These are phyloP conservation scores for Diadumene lineata DNA, from an alignment of 92 coral and sea anemone species.

Conservation along the genomic window DNA sequence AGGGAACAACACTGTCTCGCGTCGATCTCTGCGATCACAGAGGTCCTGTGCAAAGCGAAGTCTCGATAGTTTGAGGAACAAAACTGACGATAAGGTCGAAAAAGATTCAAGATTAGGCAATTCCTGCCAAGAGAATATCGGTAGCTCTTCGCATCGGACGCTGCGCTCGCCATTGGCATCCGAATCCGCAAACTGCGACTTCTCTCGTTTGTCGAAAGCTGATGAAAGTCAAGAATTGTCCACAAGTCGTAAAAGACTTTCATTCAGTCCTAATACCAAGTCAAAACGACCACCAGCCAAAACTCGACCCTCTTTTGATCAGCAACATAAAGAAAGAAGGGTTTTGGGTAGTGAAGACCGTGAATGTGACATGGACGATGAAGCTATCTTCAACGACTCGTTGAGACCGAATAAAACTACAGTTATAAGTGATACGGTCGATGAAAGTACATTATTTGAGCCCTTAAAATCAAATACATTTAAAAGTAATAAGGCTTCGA, in stretches of 20 bases:
- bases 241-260: slow-evolving; percentile 20
- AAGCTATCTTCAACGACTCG: neutral
- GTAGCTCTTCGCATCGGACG: too few species aligned
- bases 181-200: neutral
- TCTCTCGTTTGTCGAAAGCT: neutral
- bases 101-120: too few species aligned
- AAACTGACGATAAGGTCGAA: too few species aligned
- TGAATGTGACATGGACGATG: neutral
- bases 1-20: too few species aligned
- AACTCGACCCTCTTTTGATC: neutral
- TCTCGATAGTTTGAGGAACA: too few species aligned
- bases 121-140: too few species aligned
- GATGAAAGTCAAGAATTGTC: neutral
- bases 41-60: too few species aligned
- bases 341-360: neutral
- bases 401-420: too few species aligned
- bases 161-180: too few species aligned
- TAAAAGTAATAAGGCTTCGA: neutral
- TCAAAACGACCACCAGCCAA: neutral
- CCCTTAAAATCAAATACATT: neutral
- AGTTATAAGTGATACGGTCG: neutral
- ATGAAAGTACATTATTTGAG: neutral
- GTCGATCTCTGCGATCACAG: too few species aligned
- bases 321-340: neutral
- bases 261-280: slow-evolving; percentile 25